Base-by-base conservation (phyloP, 30 jellyfish, hydroid and myxozoan species). In the Sanderia malayensis region DNA sequence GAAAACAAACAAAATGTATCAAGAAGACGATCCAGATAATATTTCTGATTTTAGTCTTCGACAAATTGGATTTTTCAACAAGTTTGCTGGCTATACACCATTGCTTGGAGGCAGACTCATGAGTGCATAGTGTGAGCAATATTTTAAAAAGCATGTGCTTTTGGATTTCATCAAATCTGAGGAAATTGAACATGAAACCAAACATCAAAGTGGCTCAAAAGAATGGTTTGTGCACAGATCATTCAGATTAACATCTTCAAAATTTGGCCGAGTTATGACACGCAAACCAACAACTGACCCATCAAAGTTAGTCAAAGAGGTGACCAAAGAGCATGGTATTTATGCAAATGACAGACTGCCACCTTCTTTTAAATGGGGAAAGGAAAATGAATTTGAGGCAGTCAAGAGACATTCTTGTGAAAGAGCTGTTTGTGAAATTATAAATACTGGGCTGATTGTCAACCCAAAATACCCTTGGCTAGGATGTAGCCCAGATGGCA, bases 341-440 rank as follows among this genome's bases (percentile, higher is more conserved):
- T 4, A 41, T 15, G 15, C 8, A 8, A 41, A 15, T 41, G 55
- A 41, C 8, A 41, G 55, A 15, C 55, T 41, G 55, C 55, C 55
- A 6, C 55, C 55, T 15, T 41, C 55, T 41, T 15, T 41, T 41
- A 41, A 31, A n/a, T n/a, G 80, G 83, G 83, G 83, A 0, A 46
- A 22, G 0, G 26, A 71, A 22, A 71, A 71, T 46, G 79, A 71
- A 67, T 15, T 8, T 4, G 31, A 15, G 28, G 80, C 80, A 67
- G 9, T 67, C 7, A 22, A 67, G 32, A 67, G 41, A 7, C 26
- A 61, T 23, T 13, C 57, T 41, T 41, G 55, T 41, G 55, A 41
- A 41, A 41, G 55, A 41, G 55, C 55, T 41, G 55, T 15, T 8
- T 41, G 11, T 6, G 15, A 8, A 41, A 15, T 24, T 6, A 9